Evolutionary conservation across 2,888 invertebrate genomes (phyloP).

Genomic region (Julus scandinavius): DNA sequence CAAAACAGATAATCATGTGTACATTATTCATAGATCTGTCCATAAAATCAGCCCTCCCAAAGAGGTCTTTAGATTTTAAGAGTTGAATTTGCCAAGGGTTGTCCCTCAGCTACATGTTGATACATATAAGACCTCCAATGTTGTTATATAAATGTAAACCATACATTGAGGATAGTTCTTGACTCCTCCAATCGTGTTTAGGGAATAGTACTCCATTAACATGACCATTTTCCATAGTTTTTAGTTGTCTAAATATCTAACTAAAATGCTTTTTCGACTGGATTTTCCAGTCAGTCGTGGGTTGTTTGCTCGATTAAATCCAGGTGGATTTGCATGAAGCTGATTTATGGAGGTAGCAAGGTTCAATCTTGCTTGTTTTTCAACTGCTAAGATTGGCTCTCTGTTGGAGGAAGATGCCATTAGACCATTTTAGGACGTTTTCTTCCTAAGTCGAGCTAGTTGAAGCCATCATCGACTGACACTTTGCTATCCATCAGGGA

Average conservation of each 20-base stretch:
- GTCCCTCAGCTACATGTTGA: too few relatives aligned
- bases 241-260: background rate
- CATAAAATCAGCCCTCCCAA: too few relatives aligned
- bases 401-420: background rate
- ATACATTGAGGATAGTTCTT: too few relatives aligned
- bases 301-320: constrained; percentile 4
- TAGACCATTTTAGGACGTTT: constrained; percentile 12
- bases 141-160: too few relatives aligned
- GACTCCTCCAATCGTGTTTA: too few relatives aligned
- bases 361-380: background rate
- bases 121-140: too few relatives aligned
- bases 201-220: too few relatives aligned
- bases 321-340: constrained; percentile 25
- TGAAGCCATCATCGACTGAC: constrained; percentile 42
- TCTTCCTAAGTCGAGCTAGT: background rate
- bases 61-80: too few relatives aligned
- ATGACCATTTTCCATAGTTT: background rate
- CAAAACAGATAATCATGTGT: too few relatives aligned
- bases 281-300: constrained; percentile 25
- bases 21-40: too few relatives aligned
- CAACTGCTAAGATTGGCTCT: background rate
- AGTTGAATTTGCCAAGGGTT: too few relatives aligned
- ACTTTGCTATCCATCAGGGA: constrained; percentile 28
- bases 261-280: background rate
- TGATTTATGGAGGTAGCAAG: background rate